These are phyloP conservation scores for Ceratoteleas bidentatus DNA, from an alignment of 1,140 invertebrate genomes.

Conservation along the genomic window DNA sequence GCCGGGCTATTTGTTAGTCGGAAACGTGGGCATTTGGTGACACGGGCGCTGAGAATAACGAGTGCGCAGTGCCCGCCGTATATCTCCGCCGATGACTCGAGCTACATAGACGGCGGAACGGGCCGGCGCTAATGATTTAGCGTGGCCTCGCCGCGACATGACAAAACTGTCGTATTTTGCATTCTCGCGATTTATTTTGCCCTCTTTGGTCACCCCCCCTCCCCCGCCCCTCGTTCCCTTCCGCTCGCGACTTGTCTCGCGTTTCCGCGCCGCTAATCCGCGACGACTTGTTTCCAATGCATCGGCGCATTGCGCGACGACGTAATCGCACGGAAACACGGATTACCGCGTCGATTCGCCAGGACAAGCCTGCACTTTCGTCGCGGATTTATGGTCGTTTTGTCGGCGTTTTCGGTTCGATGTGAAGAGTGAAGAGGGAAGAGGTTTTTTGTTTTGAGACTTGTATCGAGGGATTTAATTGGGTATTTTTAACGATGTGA, in stretches of 20 bases:
- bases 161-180: constrained; percentile 43
- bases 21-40: constrained; percentile 40
- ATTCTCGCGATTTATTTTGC: constrained; percentile 39
- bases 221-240: no score
- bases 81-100: constrained; percentile 46
- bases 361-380: no score
- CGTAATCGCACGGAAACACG: not conserved
- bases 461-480: no score
- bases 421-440: no score
- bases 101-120: constrained; percentile 24
- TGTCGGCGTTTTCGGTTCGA: no score
- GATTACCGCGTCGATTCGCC: not conserved
- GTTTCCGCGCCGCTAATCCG: constrained; percentile 1
- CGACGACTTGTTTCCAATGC: not conserved
- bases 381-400: no score
- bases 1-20: constrained; percentile 35
- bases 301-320: not conserved
- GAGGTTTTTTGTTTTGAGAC: no score
- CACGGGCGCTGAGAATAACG: constrained; percentile 48
- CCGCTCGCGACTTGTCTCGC: not conserved
- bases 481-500: no score
- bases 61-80: constrained; percentile 32
- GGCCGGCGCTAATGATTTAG: constrained; percentile 49
- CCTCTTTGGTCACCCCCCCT: not conserved
- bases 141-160: constrained; percentile 46